Evolutionary conservation across 2,797 vertebrate genomes (phyloP), one percentile per base, ranked within the genome.

Genomic region (Leucoraja ocellata): DNA sequence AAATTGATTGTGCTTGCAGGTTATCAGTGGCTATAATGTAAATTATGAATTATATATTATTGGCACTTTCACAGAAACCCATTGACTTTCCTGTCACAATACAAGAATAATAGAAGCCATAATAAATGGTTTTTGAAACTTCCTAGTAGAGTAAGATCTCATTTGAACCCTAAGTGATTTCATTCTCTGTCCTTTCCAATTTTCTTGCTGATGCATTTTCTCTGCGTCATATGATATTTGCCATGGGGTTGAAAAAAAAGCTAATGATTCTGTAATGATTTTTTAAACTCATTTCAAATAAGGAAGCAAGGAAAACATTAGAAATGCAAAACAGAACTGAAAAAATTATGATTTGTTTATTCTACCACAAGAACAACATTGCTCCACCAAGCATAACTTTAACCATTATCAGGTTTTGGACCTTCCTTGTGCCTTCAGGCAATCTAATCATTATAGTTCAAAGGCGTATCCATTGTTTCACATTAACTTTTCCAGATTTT

Each of bases 181-280:
- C 79, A 46, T 81, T 18, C 79, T 79, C 78, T 79, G 32, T 79
- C 79, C 39, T 54, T 81, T 81, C 54, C 79, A 81, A 46, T 81
- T 81, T 81, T 81, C 79, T 81, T 81, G 18, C 36, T 10, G 18
- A 21, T 81, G 8, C 16, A 54, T 54, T 81, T 81, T 81, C 18
- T 77, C 74, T 54, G 16, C 4, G 21, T 39, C 16, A 46, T 46
- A 18, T 46, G 79, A 21, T 46, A 81, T 54, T 54, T 39, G 23
- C 18, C 79, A 21, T 81, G 79, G 18, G 5, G 36, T 80, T 80
- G 39, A 54, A 46, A 80, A 36, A 81, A 54, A 25, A 39, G 39
- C 23, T 78, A 32, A 77, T 77, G 76, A 28, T n/a, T n/a, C 10
- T 77, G 32, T n/a, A 77, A 78, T 78, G n/a, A 78, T 4, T 28